Conservation (phyloP, 2,113 vertebrate genomes). For the Xenopus laevis region DNA sequence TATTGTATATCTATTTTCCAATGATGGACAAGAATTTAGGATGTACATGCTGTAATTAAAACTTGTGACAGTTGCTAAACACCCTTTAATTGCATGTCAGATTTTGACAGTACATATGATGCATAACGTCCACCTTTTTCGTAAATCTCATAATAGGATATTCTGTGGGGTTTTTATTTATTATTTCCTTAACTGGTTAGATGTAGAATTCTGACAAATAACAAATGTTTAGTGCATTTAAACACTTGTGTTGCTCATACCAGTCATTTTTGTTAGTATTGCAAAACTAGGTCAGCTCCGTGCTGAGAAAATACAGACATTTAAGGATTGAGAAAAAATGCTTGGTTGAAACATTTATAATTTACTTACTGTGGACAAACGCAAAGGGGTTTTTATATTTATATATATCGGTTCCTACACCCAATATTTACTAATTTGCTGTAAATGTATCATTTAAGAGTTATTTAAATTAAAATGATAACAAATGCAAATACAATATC, state of each 20-base stretch:
- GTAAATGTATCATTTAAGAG: too few relatives aligned
- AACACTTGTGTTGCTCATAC: neutral
- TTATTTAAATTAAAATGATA: too few relatives aligned
- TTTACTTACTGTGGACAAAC: too few relatives aligned
- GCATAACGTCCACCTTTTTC: too few relatives aligned
- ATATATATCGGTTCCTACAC: too few relatives aligned
- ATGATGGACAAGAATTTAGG: neutral
- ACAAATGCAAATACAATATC: too few relatives aligned
- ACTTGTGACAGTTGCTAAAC: too few relatives aligned
- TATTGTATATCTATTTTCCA: neutral
- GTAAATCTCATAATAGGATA: too few relatives aligned
- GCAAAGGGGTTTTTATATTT: too few relatives aligned
- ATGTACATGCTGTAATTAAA: neutral
- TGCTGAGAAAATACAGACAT: slow-evolving; percentile 22
- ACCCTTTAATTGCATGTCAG: too few relatives aligned
- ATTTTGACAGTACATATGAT: too few relatives aligned
- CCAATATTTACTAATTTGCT: too few relatives aligned
- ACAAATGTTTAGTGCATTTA: neutral
- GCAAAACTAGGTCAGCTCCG: slow-evolving; percentile 25
- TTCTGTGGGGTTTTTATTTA: neutral
- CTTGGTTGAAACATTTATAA: neutral
- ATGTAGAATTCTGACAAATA: neutral
- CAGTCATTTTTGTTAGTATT: neutral
- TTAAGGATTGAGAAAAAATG: slow-evolving; percentile 17
- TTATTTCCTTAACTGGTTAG: neutral